Percentiles rank a stretch among this genome's conserved stretches.
phyloP scores from a whole-genome alignment of 2,113 vertebrate species.

The Circaetus gallicus region DNA sequence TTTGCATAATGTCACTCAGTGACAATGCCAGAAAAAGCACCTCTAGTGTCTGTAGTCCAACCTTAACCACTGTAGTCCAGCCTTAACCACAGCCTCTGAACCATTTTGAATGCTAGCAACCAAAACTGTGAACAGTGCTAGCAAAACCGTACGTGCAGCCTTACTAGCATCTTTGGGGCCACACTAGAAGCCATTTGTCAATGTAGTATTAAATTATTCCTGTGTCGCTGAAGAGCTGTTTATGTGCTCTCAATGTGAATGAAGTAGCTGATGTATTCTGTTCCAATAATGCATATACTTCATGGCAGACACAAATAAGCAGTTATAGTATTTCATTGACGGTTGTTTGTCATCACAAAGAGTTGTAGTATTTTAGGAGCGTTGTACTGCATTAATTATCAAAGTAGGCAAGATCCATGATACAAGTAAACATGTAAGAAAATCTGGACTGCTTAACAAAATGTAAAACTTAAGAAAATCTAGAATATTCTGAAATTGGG shows the following conservation, averaged over 20 bases:
- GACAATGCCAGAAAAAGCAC: neutral
- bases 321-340: neutral
- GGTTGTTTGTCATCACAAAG: neutral
- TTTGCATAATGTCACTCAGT: neutral
- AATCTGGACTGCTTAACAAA: neutral
- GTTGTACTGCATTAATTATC: neutral
- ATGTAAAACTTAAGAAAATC: neutral
- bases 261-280: neutral
- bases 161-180: neutral
- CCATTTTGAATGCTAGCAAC: neutral
- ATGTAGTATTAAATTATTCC: neutral
- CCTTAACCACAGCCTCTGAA: neutral
- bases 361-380: neutral
- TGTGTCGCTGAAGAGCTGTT: neutral
- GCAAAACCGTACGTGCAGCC: accelerated
- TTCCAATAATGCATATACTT: neutral
- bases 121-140: neutral
- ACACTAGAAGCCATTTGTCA: neutral
- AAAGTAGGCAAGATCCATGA: neutral
- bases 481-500: neutral
- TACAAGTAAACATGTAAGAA: neutral
- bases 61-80: neutral
- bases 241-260: neutral
- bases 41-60: neutral
- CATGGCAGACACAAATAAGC: neutral